Conservation (phyloP, 2,797 vertebrate species). For the Huso huso region DNA sequence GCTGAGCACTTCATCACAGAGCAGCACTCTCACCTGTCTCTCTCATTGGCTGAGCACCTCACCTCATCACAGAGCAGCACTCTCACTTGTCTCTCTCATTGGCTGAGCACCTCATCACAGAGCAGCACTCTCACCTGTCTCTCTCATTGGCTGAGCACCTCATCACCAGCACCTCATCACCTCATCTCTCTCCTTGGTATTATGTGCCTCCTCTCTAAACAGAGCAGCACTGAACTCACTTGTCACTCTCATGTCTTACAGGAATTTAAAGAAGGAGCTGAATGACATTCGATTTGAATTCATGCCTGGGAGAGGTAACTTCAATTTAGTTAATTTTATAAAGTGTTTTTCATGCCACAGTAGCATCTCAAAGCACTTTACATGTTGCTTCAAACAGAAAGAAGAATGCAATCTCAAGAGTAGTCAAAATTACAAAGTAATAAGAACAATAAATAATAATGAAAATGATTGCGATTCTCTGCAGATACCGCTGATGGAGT, state of each 20-base stretch:
- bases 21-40: too few relatives aligned
- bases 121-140: too few relatives aligned
- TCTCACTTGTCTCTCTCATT: too few relatives aligned
- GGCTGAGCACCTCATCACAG: too few relatives aligned
- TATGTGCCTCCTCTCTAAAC: neutral
- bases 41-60: too few relatives aligned
- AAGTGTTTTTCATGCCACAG: neutral
- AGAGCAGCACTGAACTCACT: neutral
- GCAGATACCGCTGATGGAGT: constrained; percentile 96
- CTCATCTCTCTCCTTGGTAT: neutral
- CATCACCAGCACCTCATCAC: too few relatives aligned
- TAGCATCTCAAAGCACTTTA: neutral
- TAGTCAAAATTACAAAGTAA: neutral
- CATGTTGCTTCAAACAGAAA: too few relatives aligned
- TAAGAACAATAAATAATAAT: neutral
- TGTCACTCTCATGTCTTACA: constrained; percentile 37
- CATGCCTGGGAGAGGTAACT: constrained; percentile 89
- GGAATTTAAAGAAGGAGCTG: constrained; percentile 95
- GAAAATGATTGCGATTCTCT: constrained; percentile 13
- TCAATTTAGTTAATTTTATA: neutral
- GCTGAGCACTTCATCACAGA: too few relatives aligned
- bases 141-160: too few relatives aligned
- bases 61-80: too few relatives aligned
- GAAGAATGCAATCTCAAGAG: too few relatives aligned
- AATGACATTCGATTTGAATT: constrained; percentile 98